Percentiles rank a stretch among this genome's conserved stretches.
Evolutionary conservation across 2,113 vertebrate species (phyloP).

Genomic region (Regulus satrapa): DNA sequence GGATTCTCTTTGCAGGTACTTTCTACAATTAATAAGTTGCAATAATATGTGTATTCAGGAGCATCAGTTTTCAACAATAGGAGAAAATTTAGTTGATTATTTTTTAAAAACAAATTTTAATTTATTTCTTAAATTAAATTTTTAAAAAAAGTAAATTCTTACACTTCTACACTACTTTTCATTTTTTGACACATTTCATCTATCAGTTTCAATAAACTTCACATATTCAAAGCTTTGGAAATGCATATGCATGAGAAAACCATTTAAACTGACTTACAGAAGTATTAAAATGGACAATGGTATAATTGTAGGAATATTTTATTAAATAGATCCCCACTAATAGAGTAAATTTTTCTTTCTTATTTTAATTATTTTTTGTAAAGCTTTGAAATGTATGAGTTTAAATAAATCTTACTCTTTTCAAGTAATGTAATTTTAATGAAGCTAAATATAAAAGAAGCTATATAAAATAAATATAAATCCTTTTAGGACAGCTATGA

Average conservation of each 20-base stretch:
- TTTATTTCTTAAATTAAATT: neutral
- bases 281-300: neutral
- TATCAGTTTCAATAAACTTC: neutral
- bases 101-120: neutral
- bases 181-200: neutral
- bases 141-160: neutral
- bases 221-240: neutral
- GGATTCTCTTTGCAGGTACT: neutral
- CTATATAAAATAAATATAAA: neutral
- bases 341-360: neutral
- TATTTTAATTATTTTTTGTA: neutral
- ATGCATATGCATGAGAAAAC: neutral
- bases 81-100: neutral
- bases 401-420: neutral
- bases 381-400: neutral
- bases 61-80: rapidly evolving
- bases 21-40: neutral
- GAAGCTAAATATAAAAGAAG: neutral
- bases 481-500: neutral
- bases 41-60: neutral
- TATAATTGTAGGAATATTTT: neutral
- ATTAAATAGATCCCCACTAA: neutral
- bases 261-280: neutral
- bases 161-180: neutral
- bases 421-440: neutral